These are phyloP conservation scores for Thrips palmi DNA, from an alignment of 1,140 invertebrate genomes.

Conservation along the genomic window DNA sequence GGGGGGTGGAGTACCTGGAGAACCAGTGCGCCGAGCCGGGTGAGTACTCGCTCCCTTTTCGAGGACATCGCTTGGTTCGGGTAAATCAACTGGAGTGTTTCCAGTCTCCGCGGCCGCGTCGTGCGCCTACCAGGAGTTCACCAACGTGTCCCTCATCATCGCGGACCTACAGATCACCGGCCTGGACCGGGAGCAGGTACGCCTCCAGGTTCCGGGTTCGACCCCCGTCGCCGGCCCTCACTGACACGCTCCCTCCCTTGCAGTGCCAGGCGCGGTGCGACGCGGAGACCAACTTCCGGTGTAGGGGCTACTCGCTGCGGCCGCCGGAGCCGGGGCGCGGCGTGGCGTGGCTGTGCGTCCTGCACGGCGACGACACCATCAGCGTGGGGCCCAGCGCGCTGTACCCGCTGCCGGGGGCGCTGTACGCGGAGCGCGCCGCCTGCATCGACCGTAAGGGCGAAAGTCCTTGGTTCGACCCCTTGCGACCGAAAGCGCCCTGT, in stretches of 20 bases:
- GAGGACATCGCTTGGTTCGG: no score
- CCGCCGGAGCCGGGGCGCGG: slow-evolving; percentile 8
- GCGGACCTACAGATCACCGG: no score
- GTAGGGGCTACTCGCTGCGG: slow-evolving; percentile 26
- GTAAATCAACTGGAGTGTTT: no score
- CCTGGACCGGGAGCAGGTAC: no score
- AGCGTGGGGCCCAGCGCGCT: slow-evolving; percentile 25
- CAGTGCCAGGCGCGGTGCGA: slow-evolving; percentile 32
- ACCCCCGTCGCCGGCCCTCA: no score
- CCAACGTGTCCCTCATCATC: no score
- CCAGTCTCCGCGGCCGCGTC: no score
- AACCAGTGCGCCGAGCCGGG: slow-evolving; percentile 28
- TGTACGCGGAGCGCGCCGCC: slow-evolving; percentile 30
- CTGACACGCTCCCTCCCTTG: slow-evolving; percentile 11
- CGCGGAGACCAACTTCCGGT: slow-evolving; percentile 27
- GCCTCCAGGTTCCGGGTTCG: no score
- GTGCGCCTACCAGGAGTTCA: no score
- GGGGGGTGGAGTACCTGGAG: slow-evolving; percentile 29
- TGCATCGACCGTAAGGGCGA: slow-evolving; percentile 30
- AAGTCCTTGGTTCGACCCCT: slow-evolving; percentile 2
- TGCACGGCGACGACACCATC: slow-evolving; percentile 27
- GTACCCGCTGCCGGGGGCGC: slow-evolving; percentile 19
- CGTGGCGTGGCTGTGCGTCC: slow-evolving; percentile 19
- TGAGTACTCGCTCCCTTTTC: no score
- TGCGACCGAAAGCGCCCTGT: slow-evolving; percentile 2